Evolutionary conservation across 2,888 invertebrate species (phyloP).

Genomic region (Macrosoma leucophasiata): DNA sequence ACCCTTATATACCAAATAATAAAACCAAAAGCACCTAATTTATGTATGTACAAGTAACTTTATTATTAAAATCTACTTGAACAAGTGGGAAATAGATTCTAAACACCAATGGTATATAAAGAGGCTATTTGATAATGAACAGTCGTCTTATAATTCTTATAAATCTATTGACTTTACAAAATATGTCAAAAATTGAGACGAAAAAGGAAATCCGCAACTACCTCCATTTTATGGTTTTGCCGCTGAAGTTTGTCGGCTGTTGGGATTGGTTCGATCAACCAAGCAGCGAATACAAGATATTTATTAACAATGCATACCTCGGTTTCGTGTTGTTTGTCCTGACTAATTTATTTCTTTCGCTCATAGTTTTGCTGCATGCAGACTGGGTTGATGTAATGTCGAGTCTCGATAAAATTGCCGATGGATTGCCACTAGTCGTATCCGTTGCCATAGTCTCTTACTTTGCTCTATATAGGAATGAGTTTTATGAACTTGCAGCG

Average conservation of each 20-base stretch:
- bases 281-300: slow-evolving; percentile 27
- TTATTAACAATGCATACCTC: slow-evolving; percentile 46
- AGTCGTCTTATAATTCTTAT: slow-evolving; percentile 31
- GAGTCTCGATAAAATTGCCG: slow-evolving; percentile 48
- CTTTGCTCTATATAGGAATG: slow-evolving; percentile 40
- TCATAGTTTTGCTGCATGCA: slow-evolving; percentile 43
- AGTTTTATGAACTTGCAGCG: slow-evolving; percentile 42
- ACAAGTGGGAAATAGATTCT: too few species aligned
- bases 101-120: slow-evolving; percentile 29
- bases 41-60: not conserved
- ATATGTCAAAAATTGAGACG: not conserved
- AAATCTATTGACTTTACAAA: not conserved
- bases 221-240: slow-evolving; percentile 41
- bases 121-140: slow-evolving; percentile 27
- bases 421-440: slow-evolving; percentile 46
- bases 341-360: slow-evolving; percentile 31
- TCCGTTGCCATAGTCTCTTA: slow-evolving; percentile 49
- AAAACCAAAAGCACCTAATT: not conserved
- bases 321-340: slow-evolving; percentile 45
- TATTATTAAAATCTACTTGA: not conserved
- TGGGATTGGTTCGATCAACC: slow-evolving; percentile 54
- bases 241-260: slow-evolving; percentile 50
- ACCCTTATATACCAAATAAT: slow-evolving; percentile 4
- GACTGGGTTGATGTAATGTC: slow-evolving; percentile 55
- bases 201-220: slow-evolving; percentile 28